These are phyloP conservation scores for Cliona cf. orientalis DNA, from an alignment of 37 sponge, comb jelly and placozoan genomes.

Conservation along the genomic window DNA sequence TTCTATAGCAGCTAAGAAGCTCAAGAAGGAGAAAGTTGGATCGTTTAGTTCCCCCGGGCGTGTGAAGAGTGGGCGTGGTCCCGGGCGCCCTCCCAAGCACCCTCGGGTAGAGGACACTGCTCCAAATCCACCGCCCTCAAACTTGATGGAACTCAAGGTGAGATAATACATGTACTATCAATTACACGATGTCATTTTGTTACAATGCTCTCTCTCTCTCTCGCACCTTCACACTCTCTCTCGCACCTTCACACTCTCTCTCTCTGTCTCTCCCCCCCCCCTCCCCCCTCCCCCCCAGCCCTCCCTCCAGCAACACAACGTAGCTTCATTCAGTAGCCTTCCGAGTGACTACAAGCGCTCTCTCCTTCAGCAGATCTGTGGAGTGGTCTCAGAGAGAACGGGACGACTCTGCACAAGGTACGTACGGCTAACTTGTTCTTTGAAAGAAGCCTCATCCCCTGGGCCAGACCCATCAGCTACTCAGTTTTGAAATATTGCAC, in stretches of 20 bases:
- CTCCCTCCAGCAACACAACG: conserved; percentile 59
- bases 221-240: too few relatives aligned
- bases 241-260: too few relatives aligned
- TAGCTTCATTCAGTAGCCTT: conserved; percentile 38
- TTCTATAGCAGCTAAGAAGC: not conserved
- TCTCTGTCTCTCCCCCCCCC: too few relatives aligned
- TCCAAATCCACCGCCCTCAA: too few relatives aligned
- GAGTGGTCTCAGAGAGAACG: conserved; percentile 81
- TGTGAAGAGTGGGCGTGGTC: conserved; percentile 20
- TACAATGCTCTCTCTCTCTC: too few relatives aligned
- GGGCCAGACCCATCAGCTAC: too few relatives aligned
- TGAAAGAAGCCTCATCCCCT: too few relatives aligned
- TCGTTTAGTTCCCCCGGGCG: conserved; percentile 15
- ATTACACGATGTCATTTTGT: too few relatives aligned
- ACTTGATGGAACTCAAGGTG: not conserved
- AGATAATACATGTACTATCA: not conserved
- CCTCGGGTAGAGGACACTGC: not conserved
- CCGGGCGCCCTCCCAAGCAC: conserved; percentile 39
- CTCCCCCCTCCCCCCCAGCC: conserved; percentile 49
- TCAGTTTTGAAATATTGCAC: not conserved
- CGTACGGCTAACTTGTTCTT: too few relatives aligned
- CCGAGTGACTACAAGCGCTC: conserved; percentile 26
- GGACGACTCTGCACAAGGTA: conserved; percentile 73
- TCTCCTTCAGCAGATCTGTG: conserved; percentile 66
- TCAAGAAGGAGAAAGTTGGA: not conserved